Evolutionary conservation across 1,140 invertebrate species (phyloP).

Genomic region (Paraescarpia echinospica): DNA sequence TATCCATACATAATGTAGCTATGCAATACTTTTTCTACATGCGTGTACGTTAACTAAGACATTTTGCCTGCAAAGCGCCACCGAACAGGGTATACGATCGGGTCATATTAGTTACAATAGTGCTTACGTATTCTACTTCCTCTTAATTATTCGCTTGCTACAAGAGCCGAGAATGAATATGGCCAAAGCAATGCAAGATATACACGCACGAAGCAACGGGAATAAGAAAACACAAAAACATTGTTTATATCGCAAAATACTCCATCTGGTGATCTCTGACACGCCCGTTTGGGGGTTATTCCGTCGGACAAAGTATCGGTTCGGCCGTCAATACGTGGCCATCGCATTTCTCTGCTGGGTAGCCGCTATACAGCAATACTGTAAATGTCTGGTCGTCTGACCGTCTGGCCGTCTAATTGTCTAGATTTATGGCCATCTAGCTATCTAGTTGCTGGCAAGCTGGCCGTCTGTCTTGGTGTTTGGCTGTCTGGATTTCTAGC

Average conservation of each 20-base stretch:
- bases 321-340: not conserved
- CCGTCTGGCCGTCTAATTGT: not conserved
- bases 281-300: not conserved
- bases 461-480: not conserved
- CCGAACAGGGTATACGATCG: not conserved
- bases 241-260: not conserved
- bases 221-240: not conserved
- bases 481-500: not conserved
- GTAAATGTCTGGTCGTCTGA: not conserved
- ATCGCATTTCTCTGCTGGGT: too few species aligned
- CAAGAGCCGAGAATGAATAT: not conserved
- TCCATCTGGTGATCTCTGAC: not conserved
- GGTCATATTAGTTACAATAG: not conserved
- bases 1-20: not conserved
- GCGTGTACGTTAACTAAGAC: not conserved
- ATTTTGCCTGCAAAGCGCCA: not conserved
- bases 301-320: not conserved
- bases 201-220: not conserved
- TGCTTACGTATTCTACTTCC: not conserved
- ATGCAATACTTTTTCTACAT: not conserved
- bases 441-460: too few species aligned
- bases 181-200: not conserved
- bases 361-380: not conserved
- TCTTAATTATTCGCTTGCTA: not conserved
- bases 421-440: not conserved